Evolutionary conservation across 1,140 invertebrate genomes (phyloP).

Genomic region (Drosophila oshimai): DNA sequence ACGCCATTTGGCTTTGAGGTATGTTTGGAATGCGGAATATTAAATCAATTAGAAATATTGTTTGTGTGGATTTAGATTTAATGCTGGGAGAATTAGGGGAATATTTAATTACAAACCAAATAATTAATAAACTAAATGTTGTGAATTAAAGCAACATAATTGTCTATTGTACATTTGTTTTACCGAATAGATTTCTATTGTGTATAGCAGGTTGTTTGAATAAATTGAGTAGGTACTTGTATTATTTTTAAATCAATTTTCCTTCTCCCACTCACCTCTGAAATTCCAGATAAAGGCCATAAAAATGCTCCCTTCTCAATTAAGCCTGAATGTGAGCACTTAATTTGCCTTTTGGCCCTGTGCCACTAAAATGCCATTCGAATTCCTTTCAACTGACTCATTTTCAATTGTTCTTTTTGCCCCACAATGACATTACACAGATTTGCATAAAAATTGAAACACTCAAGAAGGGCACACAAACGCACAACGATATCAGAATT

Average conservation of each 20-base stretch:
- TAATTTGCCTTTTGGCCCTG: conserved; percentile 28
- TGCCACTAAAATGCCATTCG: conserved; percentile 17
- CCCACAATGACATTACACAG: conserved; percentile 28
- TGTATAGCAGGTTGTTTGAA: too few relatives aligned
- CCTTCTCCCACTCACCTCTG: conserved; percentile 11
- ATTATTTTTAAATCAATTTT: conserved; percentile 1
- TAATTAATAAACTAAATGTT: too few relatives aligned
- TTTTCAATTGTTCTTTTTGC: conserved; percentile 18
- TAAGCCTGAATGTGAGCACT: conserved; percentile 20
- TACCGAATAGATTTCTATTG: too few relatives aligned
- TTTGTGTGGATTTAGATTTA: not conserved
- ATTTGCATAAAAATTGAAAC: conserved; percentile 39
- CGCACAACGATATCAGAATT: conserved; percentile 9
- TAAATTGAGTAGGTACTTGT: too few relatives aligned
- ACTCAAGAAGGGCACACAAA: conserved; percentile 11
- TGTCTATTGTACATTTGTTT: too few relatives aligned
- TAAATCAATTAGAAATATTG: conserved; percentile 16
- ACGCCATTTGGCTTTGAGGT: not conserved
- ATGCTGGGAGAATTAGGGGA: not conserved
- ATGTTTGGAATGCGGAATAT: not conserved
- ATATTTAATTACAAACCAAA: not conserved
- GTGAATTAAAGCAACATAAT: too few relatives aligned
- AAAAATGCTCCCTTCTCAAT: conserved; percentile 20
- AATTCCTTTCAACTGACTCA: conserved; percentile 43
- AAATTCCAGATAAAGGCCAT: conserved; percentile 8